Evolutionary conservation across 2,888 invertebrate genomes (phyloP), one percentile per base, ranked within the genome.

Genomic region (Himalopsyche tibetana): DNA sequence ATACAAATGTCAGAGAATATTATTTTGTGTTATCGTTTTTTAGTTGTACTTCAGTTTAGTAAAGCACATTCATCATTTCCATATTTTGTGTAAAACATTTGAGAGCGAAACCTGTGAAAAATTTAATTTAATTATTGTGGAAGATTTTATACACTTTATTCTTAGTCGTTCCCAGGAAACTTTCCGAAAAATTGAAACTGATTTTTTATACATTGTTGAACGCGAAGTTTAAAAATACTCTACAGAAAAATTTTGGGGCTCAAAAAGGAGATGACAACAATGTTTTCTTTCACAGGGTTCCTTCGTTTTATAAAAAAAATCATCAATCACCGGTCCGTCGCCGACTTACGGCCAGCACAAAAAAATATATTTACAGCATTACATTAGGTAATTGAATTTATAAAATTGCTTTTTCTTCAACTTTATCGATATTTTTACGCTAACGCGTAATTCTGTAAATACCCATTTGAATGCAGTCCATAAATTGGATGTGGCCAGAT

Each of bases 91-190:
- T 36, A 74, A 74, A 38, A 36, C 12, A 9, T 38, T 15, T 74
- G 69, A 69, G 19, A 12, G 74, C 36, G 74, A 74, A 74, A 38
- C 74, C 38, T 74, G 74, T 74, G 74, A 74, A 74, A 74, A 12
- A 74, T 11, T 36, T 38, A 1, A 19, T 63, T 19, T 36, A 38
- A 2, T 74, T 36, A 36, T 15, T 15, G 12, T 8, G 51, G 0
- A 51, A 51, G 5, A 51, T 15, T 12, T 51, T 15, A 5, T 8
- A 28, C 28, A 28, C 28, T 28, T 28, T 28, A 40, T 40, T 40
- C 40, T 40, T 40, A 40, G 6, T 40, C 40, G 40, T 2, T 63
- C 63, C 63, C 19, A 19, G 19, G 2, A n/a, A 63, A n/a, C 63
- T 63, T 63, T 19, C 9, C 63, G 28, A 69, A 69, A 69, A 11